These are phyloP conservation scores for Tautogolabrus adspersus DNA, from an alignment of 2,113 vertebrate genomes.

Conservation along the genomic window DNA sequence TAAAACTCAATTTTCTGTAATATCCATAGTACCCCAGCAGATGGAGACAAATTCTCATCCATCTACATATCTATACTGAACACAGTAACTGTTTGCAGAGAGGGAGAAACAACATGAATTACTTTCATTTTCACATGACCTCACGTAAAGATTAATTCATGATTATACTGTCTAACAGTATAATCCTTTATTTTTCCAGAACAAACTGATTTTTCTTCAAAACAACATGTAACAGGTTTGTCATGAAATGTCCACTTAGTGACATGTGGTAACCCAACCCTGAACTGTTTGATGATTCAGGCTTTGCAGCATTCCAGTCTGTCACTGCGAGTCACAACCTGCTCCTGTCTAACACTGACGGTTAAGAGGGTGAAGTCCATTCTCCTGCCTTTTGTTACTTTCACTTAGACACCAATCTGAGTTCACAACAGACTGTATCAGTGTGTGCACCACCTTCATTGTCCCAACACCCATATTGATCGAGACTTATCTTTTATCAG, in stretches of 20 bases:
- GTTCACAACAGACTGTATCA: not conserved
- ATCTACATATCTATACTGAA: not conserved
- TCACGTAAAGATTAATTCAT: not conserved
- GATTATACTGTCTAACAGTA: not conserved
- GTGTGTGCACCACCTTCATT: not conserved
- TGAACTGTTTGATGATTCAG: conserved; percentile 19
- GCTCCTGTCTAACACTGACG: not conserved
- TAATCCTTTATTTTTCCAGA: not conserved
- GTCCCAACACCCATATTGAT: no score
- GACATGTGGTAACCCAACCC: conserved; percentile 2
- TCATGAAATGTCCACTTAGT: not conserved
- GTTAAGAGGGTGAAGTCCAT: not conserved
- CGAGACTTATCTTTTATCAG: no score
- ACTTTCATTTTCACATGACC: not conserved
- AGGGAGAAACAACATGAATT: not conserved
- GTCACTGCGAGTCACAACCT: conserved; percentile 17
- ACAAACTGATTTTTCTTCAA: not conserved
- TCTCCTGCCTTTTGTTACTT: conserved; percentile 8
- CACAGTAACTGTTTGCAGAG: not conserved
- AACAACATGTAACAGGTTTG: not conserved
- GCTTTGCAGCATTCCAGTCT: conserved; percentile 11
- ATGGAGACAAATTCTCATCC: conserved; percentile 2
- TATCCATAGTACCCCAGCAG: conserved; percentile 26
- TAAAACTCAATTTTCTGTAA: not conserved
- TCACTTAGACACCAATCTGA: not conserved